Evolutionary conservation across 92 coral and sea anemone species (phyloP), one percentile per base, ranked within the genome.

Genomic region (Actinernus sp.): DNA sequence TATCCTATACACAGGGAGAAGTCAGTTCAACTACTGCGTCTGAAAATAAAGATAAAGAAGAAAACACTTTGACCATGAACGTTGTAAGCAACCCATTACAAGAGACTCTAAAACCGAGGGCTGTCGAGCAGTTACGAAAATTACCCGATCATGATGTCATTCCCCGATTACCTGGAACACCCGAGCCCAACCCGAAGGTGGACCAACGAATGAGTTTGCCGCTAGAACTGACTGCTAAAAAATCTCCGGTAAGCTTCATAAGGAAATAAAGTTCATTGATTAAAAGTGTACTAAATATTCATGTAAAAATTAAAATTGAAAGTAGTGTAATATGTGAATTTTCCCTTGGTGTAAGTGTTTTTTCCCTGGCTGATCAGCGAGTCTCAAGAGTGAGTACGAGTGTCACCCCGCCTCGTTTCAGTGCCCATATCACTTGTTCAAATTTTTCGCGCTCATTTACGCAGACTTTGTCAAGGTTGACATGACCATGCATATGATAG

Each of bases 121-220:
- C 3, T 33, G 37, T 44, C 70, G 26, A 19, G 52, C 55, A 29
- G 56, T n/a, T 26, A 1, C 45, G 26, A 16, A 50, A 13, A 10
- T 36, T 31, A 31, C 88, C 92, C 31, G 92, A 85, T 31, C 84
- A 68, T 3, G 21, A 4, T 20, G 66, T 80, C 48, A 57, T 85
- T 8, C 82, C 88, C 19, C 88, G 74, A 31, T 63, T 88, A 10
- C 95, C 90, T 28, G 95, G 95, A 32, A 88, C 80, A 40, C 90
- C 90, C 14, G 71, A 63, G 21, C 31, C 38, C 18, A 46, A 44
- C 54, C 10, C 52, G 52, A 45, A 18, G 52, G 17, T 4, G 41
- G 41, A 36, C 8, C 8, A 36, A 36, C 41, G 41, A 7, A 36
- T 14, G 41, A 36, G 41, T 14, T 7, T 36, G 41, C 41, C 41